Evolutionary conservation across 2,113 vertebrate species (phyloP).

Genomic region (Hassar affinis): DNA sequence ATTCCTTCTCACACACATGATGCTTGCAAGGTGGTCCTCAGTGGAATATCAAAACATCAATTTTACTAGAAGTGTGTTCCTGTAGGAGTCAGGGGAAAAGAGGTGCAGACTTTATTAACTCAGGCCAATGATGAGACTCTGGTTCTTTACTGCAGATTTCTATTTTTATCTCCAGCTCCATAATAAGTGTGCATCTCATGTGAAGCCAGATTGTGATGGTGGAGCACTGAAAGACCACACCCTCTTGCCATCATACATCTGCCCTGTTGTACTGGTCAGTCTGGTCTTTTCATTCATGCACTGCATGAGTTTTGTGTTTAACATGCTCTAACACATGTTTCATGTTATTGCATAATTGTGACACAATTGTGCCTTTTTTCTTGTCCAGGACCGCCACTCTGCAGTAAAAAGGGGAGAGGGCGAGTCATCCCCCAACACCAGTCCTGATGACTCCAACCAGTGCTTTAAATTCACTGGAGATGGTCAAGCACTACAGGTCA

Average conservation of each 20-base stretch:
- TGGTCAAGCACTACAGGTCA: slow-evolving; percentile 82
- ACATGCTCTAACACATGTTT: neutral
- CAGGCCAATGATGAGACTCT: slow-evolving; percentile 10
- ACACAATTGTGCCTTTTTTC: neutral
- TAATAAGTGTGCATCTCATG: slow-evolving; percentile 93
- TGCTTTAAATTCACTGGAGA: slow-evolving; percentile 81
- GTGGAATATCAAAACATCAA: neutral
- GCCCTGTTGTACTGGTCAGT: slow-evolving; percentile 91
- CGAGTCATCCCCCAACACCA: slow-evolving; percentile 77
- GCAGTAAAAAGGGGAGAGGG: slow-evolving; percentile 73
- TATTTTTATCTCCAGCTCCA: slow-evolving; percentile 77
- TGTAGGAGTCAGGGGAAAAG: slow-evolving; percentile 3
- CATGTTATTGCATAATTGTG: neutral
- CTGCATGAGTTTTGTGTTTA: neutral
- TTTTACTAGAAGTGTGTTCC: neutral
- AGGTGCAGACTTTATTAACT: neutral
- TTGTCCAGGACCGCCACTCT: slow-evolving; percentile 69
- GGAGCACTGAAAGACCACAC: slow-evolving; percentile 91
- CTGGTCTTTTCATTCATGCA: neutral
- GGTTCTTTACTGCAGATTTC: slow-evolving; percentile 4
- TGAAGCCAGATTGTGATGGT: slow-evolving; percentile 93
- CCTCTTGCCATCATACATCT: slow-evolving; percentile 91
- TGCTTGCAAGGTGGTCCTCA: neutral
- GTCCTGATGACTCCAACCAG: slow-evolving; percentile 75
- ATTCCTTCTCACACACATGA: neutral